These are phyloP conservation scores for Phoxinus dragarum DNA, from an alignment of 2,797 vertebrate species.

Conservation along the genomic window DNA sequence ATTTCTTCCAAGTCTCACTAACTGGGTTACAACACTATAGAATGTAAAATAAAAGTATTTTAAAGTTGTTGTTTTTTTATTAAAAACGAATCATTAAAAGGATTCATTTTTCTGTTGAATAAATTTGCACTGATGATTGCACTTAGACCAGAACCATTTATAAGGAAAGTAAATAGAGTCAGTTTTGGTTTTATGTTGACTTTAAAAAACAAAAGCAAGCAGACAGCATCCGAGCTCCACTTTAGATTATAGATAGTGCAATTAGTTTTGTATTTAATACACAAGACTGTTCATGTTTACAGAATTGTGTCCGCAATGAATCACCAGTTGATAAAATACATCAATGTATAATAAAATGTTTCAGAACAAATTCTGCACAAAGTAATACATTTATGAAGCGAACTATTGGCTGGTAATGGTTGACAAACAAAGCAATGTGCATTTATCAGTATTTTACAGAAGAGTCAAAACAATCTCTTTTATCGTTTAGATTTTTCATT, in stretches of 20 bases:
- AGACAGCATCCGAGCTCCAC: not conserved
- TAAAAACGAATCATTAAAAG: not conserved
- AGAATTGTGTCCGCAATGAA: not conserved
- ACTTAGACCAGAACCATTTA: not conserved
- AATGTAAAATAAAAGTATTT: not conserved
- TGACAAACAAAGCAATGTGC: not conserved
- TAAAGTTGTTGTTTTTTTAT: not conserved
- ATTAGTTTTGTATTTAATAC: conserved; percentile 1
- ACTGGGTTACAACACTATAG: not conserved
- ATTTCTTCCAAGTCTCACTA: not conserved
- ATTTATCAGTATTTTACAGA: not conserved
- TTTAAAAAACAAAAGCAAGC: not conserved
- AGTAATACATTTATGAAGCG: not conserved
- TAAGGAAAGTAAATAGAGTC: not conserved
- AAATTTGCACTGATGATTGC: not conserved
- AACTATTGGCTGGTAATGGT: not conserved
- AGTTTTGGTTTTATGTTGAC: not conserved
- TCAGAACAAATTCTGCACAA: not conserved
- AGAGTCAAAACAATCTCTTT: not conserved
- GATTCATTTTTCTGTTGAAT: not conserved
- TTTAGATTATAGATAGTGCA: not conserved
- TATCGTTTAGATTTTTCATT: not conserved
- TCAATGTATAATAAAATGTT: not conserved
- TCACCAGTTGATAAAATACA: not conserved
- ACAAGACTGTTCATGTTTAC: not conserved